These are phyloP conservation scores for Calephelis virginiensis DNA, from an alignment of 1,140 invertebrate species.

Conservation along the genomic window DNA sequence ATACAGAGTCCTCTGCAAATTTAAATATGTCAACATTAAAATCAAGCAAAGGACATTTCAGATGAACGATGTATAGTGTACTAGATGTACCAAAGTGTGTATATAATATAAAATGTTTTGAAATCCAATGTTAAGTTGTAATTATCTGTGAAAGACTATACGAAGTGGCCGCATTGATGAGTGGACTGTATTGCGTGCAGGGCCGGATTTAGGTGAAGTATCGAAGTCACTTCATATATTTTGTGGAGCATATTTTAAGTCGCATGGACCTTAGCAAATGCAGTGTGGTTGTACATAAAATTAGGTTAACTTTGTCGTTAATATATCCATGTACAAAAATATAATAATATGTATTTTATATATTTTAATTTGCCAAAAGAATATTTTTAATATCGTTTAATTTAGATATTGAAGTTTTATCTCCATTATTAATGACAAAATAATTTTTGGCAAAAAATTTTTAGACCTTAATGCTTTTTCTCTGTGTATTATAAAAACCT, in stretches of 20 bases:
- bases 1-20: not conserved
- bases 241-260: not conserved
- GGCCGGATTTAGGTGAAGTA: conserved; percentile 2
- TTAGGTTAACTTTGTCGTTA: not conserved
- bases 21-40: not conserved
- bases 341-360: too few relatives aligned
- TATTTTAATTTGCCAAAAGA: too few relatives aligned
- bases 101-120: not conserved
- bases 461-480: too few relatives aligned
- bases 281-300: not conserved
- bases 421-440: too few relatives aligned
- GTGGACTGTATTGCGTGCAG: not conserved
- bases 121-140: not conserved
- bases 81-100: conserved; percentile 4
- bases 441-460: too few relatives aligned
- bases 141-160: conserved; percentile 2
- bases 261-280: not conserved
- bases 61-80: not conserved
- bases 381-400: too few relatives aligned
- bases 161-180: not conserved
- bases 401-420: too few relatives aligned
- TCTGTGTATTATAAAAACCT: too few relatives aligned
- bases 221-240: not conserved
- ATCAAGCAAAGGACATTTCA: not conserved
- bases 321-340: not conserved